Evolutionary conservation across 2,797 vertebrate species (phyloP).

Genomic region (Falco columbarius): DNA sequence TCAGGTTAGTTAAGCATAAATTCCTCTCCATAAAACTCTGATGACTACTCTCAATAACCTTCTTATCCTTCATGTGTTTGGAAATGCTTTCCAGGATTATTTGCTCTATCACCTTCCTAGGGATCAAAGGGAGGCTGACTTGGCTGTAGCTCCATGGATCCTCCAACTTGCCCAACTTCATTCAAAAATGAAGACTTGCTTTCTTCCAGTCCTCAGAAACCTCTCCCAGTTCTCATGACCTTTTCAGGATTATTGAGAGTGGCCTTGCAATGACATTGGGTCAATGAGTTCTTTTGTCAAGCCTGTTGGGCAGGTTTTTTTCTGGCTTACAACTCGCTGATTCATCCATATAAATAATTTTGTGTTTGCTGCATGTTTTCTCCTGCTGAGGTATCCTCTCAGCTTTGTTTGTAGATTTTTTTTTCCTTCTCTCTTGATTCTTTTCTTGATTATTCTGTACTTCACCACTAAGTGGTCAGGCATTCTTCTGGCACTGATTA

Average conservation of each 20-base stretch:
- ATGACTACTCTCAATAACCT: neutral
- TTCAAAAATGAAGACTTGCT: neutral
- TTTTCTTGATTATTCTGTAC: neutral
- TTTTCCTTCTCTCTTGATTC: neutral
- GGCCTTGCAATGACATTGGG: neutral
- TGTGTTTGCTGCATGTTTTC: neutral
- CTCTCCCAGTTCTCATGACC: neutral
- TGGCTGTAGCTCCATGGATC: neutral
- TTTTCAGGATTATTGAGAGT: neutral
- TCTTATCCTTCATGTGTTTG: neutral
- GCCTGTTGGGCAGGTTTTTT: neutral
- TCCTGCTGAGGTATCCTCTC: neutral
- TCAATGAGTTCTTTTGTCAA: neutral
- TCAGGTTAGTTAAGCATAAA: neutral
- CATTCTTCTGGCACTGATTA: neutral
- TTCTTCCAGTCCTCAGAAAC: neutral
- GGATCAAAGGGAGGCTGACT: neutral
- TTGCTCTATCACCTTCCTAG: neutral
- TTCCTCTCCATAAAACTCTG: neutral
- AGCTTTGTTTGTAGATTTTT: neutral
- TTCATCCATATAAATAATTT: neutral
- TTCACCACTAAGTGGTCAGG: neutral
- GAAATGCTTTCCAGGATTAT: neutral
- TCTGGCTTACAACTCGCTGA: neutral
- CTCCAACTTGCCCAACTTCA: neutral